Evolutionary conservation across 1,140 invertebrate species (phyloP).

Genomic region (Diorhabda elongata): DNA sequence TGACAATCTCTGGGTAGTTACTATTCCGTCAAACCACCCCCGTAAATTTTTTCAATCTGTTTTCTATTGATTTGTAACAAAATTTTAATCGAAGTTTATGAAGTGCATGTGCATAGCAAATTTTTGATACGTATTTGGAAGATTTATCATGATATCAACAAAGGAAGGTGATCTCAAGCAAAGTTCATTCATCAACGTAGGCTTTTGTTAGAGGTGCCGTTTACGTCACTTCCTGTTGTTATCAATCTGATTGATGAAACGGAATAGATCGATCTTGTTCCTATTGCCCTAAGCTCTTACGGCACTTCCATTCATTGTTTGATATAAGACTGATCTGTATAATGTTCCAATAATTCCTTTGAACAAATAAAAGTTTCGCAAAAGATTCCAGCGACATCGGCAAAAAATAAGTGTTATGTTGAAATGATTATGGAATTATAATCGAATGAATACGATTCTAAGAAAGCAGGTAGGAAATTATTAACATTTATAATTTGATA

Average conservation of each 20-base stretch:
- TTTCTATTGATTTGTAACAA: too few relatives aligned
- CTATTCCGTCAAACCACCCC: too few relatives aligned
- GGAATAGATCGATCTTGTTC: conserved; percentile 34
- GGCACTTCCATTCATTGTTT: conserved; percentile 1
- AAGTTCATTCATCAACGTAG: conserved; percentile 39
- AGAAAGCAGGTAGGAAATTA: too few relatives aligned
- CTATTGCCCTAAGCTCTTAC: conserved; percentile 6
- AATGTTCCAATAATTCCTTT: too few relatives aligned
- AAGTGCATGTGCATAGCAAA: not conserved
- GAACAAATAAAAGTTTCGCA: too few relatives aligned
- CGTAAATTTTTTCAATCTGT: too few relatives aligned
- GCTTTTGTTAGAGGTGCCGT: conserved; percentile 37
- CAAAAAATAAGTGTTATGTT: too few relatives aligned
- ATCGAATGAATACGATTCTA: too few relatives aligned
- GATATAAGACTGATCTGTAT: not conserved
- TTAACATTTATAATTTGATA: too few relatives aligned
- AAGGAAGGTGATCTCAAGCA: conserved; percentile 29
- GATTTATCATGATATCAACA: conserved; percentile 41
- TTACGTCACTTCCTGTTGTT: conserved; percentile 41
- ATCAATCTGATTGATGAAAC: conserved; percentile 41
- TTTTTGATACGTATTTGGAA: conserved; percentile 15
- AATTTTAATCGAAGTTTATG: not conserved
- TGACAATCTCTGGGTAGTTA: too few relatives aligned
- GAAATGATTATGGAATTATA: too few relatives aligned
- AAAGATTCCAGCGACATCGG: too few relatives aligned